These are phyloP conservation scores for Porites cylindrica DNA, from an alignment of 92 coral and sea anemone species.

Conservation along the genomic window DNA sequence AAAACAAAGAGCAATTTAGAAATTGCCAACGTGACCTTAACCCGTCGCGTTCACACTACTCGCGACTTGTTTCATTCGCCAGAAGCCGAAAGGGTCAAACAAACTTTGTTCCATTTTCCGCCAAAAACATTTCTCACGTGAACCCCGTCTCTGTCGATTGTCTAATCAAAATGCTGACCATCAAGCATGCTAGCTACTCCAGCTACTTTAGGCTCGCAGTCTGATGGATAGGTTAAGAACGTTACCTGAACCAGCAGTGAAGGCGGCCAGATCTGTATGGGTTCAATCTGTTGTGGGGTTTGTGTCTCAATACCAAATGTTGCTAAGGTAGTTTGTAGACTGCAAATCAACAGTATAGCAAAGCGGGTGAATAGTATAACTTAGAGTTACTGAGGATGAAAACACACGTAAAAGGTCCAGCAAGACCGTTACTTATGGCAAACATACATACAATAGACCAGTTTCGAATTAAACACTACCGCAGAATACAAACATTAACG, in stretches of 20 bases:
- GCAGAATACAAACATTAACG: no score
- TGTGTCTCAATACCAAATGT: conserved; percentile 98
- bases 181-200: no score
- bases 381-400: no score
- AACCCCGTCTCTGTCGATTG: no score
- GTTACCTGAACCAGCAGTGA: conserved; percentile 88
- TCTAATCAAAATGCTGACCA: no score
- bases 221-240: no score
- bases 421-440: no score
- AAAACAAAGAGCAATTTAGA: neutral
- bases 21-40: neutral
- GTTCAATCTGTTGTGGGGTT: conserved; percentile 97
- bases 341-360: conserved; percentile 11
- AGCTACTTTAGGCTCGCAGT: neutral
- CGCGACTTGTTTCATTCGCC: neutral
- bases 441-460: no score
- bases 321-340: conserved; percentile 94
- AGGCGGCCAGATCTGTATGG: conserved; percentile 98
- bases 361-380: neutral
- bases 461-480: no score
- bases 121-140: no score
- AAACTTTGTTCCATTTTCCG: no score
- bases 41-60: neutral
- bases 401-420: no score
- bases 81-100: neutral